These are phyloP conservation scores for Aspidiotus destructor DNA, from an alignment of 2,888 invertebrate species.

Conservation along the genomic window DNA sequence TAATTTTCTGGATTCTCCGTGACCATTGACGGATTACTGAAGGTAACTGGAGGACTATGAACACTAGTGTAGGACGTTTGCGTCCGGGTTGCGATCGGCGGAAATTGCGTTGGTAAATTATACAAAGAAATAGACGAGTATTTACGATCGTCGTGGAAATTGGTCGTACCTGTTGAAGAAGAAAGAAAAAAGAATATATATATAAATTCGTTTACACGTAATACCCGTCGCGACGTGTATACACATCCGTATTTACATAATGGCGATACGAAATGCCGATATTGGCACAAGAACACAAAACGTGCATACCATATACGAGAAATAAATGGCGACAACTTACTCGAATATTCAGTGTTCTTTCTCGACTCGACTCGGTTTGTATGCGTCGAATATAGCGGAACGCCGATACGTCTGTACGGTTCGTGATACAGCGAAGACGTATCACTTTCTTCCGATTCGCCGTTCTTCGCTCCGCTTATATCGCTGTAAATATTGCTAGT, in stretches of 20 bases:
- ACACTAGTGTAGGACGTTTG: constrained; percentile 40
- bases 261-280: too few species aligned
- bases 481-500: constrained; percentile 43
- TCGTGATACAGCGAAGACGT: constrained; percentile 51
- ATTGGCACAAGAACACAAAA: too few species aligned
- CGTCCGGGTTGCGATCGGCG: constrained; percentile 42
- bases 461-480: constrained; percentile 45
- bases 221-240: too few species aligned
- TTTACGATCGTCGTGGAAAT: constrained; percentile 45
- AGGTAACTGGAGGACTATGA: constrained; percentile 4
- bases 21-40: constrained; percentile 34
- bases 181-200: background rate
- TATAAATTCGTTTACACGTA: too few species aligned
- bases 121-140: constrained; percentile 49
- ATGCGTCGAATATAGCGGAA: constrained; percentile 44
- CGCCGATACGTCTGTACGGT: constrained; percentile 48
- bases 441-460: constrained; percentile 41
- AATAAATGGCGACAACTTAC: constrained; percentile 1
- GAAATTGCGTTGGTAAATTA: constrained; percentile 47
- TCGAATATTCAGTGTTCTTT: constrained; percentile 47
- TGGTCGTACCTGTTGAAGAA: constrained; percentile 3
- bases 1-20: constrained; percentile 50
- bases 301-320: too few species aligned
- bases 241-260: too few species aligned
- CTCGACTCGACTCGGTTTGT: constrained; percentile 46